These are phyloP conservation scores for Machimus rusticus DNA, from an alignment of 2,888 invertebrate genomes.

Conservation along the genomic window DNA sequence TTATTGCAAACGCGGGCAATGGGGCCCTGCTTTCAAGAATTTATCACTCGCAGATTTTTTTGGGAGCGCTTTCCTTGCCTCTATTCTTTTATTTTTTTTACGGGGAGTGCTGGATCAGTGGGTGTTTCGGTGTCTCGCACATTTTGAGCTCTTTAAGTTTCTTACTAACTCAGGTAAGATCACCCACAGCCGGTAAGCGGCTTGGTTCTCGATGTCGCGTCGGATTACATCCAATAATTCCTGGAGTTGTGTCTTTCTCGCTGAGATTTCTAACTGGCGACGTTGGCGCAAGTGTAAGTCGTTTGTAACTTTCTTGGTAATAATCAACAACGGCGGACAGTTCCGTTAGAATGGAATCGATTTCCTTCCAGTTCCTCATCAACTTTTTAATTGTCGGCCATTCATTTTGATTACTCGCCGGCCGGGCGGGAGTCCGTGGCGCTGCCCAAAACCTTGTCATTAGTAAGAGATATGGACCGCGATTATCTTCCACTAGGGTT, in stretches of 20 bases:
- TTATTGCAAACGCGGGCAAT: slow-evolving; percentile 1
- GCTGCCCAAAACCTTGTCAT: slow-evolving; percentile 27
- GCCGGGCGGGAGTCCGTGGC: not conserved
- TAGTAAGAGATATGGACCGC: slow-evolving; percentile 36
- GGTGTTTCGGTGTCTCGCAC: not conserved
- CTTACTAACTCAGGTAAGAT: not conserved
- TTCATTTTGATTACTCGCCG: slow-evolving; percentile 29
- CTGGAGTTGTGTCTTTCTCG: not conserved
- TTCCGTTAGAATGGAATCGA: slow-evolving; percentile 28
- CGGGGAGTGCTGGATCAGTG: not conserved
- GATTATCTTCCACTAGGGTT: slow-evolving; percentile 12
- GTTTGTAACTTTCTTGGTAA: not conserved
- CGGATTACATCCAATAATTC: not conserved
- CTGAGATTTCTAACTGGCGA: not conserved
- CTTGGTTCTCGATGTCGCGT: not conserved
- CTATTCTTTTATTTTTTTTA: not conserved
- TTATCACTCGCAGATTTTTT: not conserved
- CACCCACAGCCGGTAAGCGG: not conserved
- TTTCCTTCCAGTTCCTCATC: slow-evolving; percentile 26
- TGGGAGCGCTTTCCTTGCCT: not conserved
- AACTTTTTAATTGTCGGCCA: slow-evolving; percentile 33
- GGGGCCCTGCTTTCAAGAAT: not conserved
- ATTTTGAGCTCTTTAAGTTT: not conserved
- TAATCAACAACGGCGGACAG: not conserved
- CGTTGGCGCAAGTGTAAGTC: not conserved